Percentiles rank a stretch among this genome's conserved stretches.
These are phyloP conservation scores for Thecophora atra DNA, from an alignment of 2,888 invertebrate genomes.

Conservation along the genomic window DNA sequence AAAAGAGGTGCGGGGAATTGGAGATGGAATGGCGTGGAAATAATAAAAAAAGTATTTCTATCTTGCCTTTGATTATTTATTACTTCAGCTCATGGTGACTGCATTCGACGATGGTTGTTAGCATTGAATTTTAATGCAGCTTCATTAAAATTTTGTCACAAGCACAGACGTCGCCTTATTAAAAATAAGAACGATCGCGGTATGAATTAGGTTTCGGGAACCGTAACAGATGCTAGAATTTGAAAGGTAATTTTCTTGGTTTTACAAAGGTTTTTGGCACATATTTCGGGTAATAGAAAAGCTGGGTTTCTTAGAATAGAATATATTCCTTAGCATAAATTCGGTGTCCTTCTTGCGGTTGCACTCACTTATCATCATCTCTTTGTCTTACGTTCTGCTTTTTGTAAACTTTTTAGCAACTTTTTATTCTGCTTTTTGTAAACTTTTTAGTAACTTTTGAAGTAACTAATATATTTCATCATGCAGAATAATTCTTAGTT, in stretches of 20 bases:
- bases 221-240: too few species aligned
- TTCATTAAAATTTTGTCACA: background rate
- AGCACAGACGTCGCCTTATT: too few species aligned
- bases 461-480: background rate
- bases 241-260: too few species aligned
- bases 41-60: too few species aligned
- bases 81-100: too few species aligned
- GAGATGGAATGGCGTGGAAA: too few species aligned
- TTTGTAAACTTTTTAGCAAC: background rate
- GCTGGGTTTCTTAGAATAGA: background rate
- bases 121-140: background rate
- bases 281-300: too few species aligned
- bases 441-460: background rate
- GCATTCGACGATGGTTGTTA: background rate
- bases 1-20: background rate
- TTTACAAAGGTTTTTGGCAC: too few species aligned
- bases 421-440: background rate
- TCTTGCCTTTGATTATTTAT: too few species aligned
- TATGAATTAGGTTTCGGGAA: too few species aligned
- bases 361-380: background rate
- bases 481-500: conserved; percentile 9
- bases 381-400: background rate
- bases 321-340: background rate
- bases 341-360: background rate
- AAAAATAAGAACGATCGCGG: too few species aligned